phyloP scores from a whole-genome alignment of 2,113 vertebrate genomes.

The Thermophis baileyi region DNA sequence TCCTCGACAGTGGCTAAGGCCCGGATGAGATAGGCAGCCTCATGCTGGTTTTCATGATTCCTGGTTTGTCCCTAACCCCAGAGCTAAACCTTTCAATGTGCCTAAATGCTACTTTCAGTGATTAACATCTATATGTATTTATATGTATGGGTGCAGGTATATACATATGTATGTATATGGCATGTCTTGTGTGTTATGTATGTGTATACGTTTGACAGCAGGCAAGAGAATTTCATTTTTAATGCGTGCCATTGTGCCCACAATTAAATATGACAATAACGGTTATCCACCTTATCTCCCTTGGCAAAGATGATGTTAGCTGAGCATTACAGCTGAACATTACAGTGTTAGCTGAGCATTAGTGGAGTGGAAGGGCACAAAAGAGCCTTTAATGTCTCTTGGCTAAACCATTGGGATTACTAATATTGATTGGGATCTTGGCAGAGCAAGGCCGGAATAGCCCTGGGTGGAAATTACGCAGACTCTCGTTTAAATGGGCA shows the following conservation, averaged over 20 bases:
- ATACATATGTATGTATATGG: too few species aligned
- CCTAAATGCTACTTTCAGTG: neutral
- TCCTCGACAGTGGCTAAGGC: rapidly evolving
- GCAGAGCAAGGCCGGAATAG: neutral
- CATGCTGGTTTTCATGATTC: neutral
- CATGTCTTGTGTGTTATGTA: too few species aligned
- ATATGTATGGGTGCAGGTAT: too few species aligned
- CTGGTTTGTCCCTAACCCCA: rapidly evolving
- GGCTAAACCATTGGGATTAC: neutral
- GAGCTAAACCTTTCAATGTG: neutral
- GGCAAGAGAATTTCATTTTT: too few species aligned
- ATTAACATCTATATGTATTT: too few species aligned
- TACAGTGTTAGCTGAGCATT: too few species aligned
- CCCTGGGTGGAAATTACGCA: neutral
- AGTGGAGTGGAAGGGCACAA: neutral
- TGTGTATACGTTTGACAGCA: too few species aligned
- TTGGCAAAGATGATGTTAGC: neutral
- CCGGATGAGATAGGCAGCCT: neutral
- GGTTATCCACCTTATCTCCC: too few species aligned
- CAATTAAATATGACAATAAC: too few species aligned
- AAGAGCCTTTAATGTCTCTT: neutral
- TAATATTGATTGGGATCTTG: neutral
- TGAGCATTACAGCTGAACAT: too few species aligned
- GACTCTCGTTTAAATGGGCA: neutral
- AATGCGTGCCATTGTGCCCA: too few species aligned